phyloP scores from a whole-genome alignment of 2,113 vertebrate species.

The Alligator mississippiensis region DNA sequence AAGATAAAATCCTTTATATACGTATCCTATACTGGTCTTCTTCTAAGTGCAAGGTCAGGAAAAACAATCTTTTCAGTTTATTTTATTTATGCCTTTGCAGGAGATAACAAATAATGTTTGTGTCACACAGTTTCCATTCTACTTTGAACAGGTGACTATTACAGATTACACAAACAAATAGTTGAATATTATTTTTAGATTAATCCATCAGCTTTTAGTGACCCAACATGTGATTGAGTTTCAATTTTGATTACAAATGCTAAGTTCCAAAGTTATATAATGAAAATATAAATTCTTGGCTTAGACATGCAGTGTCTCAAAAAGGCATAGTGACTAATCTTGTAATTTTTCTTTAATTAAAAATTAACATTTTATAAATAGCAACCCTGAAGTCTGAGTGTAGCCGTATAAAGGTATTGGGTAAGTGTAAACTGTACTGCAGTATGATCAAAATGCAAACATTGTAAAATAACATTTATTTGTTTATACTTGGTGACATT shows the following conservation, averaged over 20 bases:
- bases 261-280: slow-evolving; percentile 5
- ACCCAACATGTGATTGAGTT: background rate
- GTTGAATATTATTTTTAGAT: slow-evolving; percentile 2
- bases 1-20: background rate
- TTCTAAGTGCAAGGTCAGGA: background rate
- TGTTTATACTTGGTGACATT: background rate
- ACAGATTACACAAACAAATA: background rate
- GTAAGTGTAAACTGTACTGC: background rate
- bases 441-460: background rate
- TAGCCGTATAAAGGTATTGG: background rate
- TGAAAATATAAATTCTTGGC: background rate
- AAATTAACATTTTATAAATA: background rate
- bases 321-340: background rate
- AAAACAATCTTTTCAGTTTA: no score
- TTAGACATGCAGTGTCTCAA: background rate
- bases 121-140: background rate
- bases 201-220: background rate
- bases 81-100: slow-evolving; percentile 10
- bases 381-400: background rate
- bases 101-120: slow-evolving; percentile 10
- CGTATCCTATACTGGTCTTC: background rate
- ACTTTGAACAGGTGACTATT: background rate
- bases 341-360: accelerated
- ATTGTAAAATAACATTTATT: background rate
- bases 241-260: background rate